Percentiles rank a stretch among this genome's conserved stretches.
These are phyloP conservation scores for Yponomeuta malinellus DNA, from an alignment of 2,888 invertebrate species.

Conservation along the genomic window DNA sequence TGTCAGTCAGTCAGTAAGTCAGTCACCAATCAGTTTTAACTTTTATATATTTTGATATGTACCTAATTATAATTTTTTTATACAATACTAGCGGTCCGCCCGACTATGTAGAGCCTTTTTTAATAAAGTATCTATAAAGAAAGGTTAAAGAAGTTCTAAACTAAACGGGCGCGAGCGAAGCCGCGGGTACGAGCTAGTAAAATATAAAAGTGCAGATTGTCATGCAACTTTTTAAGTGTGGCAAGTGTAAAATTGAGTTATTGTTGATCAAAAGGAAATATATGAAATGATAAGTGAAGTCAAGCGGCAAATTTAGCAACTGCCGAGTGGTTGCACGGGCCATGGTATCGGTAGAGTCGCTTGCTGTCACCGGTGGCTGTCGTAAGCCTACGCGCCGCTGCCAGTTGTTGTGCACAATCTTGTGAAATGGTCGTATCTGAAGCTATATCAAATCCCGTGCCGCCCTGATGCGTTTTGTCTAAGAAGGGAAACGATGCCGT, in stretches of 20 bases:
- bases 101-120: no score
- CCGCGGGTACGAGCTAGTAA: background rate
- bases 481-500: constrained; percentile 50
- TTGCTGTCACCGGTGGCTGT: constrained; percentile 32
- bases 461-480: constrained; percentile 61
- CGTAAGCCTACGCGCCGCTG: constrained; percentile 41
- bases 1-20: no score
- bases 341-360: constrained; percentile 24
- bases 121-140: no score
- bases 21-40: no score
- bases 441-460: constrained; percentile 68
- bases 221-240: background rate
- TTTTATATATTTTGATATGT: no score
- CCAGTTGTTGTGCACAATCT: constrained; percentile 61
- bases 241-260: constrained; percentile 14
- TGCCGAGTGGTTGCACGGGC: constrained; percentile 45
- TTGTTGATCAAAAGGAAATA: constrained; percentile 22
- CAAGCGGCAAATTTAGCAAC: constrained; percentile 59
- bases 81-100: no score
- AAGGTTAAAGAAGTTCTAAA: no score
- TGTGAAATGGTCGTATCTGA: constrained; percentile 73
- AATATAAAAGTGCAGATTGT: background rate
- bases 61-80: no score
- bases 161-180: no score
- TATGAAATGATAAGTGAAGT: constrained; percentile 49